Evolutionary conservation across 64 coral and sea anemone genomes (phyloP), one percentile per base, ranked within the genome.

Genomic region (Stylophora pistillata): DNA sequence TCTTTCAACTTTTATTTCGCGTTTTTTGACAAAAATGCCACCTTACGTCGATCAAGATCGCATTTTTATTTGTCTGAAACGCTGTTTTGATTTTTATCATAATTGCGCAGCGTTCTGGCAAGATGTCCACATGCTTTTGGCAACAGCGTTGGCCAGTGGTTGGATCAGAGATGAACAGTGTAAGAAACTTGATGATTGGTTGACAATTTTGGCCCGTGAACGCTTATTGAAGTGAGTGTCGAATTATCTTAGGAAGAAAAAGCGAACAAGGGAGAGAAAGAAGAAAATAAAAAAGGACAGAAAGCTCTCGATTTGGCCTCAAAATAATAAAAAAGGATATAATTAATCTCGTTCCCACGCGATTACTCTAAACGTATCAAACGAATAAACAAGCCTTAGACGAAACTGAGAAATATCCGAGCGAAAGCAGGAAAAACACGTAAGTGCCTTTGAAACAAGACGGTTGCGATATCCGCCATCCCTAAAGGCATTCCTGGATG

Each of bases 121-220:
- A 58, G 95, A 97, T 73, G 91, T 97, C 1, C 90, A 97, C 28
- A 97, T 97, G 95, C 91, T 97, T 31, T 76, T 97, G 1, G 95
- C 91, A 9, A 97, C 91, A 2, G 87, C 95, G 3, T 86, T 79
- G 57, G 95, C 95, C 0, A 93, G 95, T 58, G 79, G 90, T 58
- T 97, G 95, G 95, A 90, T 97, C 83, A 90, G 91, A 10, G 95
- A 97, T 37, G 78, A 32, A 25, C 95, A 97, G n/a, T 74, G 91
- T 74, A 55, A 78, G 26, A 93, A 33, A 37, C 75, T 97, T 20
- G 78, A 87, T 10, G 69, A 30, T 13, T 97, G 95, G 95, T 60
- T 97, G 74, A 88, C 93, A 90, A 97, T 47, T 16, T 55, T 97
- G 10, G 82, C 91, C 1, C 64, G 88, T 30, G 95, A 97, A 68